These are phyloP conservation scores for Pecten maximus DNA, from an alignment of 2,888 invertebrate species.

Conservation along the genomic window DNA sequence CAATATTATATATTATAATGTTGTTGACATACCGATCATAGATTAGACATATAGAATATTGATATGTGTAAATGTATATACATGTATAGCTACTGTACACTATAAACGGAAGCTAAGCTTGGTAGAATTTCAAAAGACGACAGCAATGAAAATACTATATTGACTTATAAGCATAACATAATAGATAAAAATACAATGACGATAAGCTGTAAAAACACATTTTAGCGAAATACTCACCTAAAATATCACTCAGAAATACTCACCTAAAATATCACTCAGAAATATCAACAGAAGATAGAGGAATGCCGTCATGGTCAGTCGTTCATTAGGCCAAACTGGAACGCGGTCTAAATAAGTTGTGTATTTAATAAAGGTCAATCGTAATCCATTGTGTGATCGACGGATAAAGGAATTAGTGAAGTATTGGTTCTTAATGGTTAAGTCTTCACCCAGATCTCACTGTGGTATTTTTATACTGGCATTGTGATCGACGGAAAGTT, in stretches of 20 bases:
- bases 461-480: not conserved
- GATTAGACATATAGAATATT: too few species aligned
- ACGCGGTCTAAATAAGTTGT: not conserved
- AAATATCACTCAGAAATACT: not conserved
- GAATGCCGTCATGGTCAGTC: not conserved
- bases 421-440: not conserved
- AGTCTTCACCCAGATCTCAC: not conserved
- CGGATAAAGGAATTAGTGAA: not conserved
- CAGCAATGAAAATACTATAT: too few species aligned
- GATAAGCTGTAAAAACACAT: too few species aligned
- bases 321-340: not conserved
- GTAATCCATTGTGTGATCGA: slow-evolving; percentile 24
- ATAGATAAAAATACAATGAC: too few species aligned
- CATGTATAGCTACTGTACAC: too few species aligned
- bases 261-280: not conserved
- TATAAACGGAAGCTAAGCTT: too few species aligned
- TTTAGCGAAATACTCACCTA: not conserved
- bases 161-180: too few species aligned
- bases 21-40: too few species aligned
- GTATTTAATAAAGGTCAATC: not conserved
- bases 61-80: too few species aligned
- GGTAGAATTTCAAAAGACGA: too few species aligned
- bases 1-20: too few species aligned
- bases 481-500: not conserved
- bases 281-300: not conserved